Evolutionary conservation across 2,888 invertebrate genomes (phyloP), one percentile per base, ranked within the genome.

Genomic region (Deilephila porcellus): DNA sequence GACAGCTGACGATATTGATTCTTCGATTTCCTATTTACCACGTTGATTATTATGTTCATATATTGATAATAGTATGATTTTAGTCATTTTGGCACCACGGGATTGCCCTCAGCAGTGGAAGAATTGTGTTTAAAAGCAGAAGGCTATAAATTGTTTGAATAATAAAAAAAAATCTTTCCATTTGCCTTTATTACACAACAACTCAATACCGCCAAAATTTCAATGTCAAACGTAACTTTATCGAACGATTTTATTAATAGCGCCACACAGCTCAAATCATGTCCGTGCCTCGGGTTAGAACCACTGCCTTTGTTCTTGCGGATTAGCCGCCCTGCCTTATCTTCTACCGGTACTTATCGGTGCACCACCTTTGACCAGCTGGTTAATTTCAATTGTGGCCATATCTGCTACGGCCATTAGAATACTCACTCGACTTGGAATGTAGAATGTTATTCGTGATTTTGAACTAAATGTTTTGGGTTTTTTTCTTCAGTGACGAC

Each of bases 321-420:
- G 88, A 90, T 91, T 88, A 89, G 85, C 85, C 77, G 74, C 80
- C 79, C 76, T 75, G 78, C 81, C 85, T 88, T 90, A 91, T 92
- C 91, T 86, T 78, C 80, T 76, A 77, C 76, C 78, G 71, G 79
- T 81, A 80, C 85, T 86, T 89, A 88, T 89, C 86, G 77, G 79
- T 81, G n/a, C 53, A 52, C 29, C 52, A 84, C 85, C 88, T 88
- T 88, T 86, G 86, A 87, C 87, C 85, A 80, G 79, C 71, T 56
- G 59, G 20, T 7, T 67, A 67, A 67, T 67, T 67, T 67, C 64
- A 45, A 67, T 67, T 14, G 3, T 52, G 67, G 17, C 19, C 14
- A 17, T 56, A 63, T 45, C 52, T 67, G 45, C 17, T 25, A n/a
- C 14, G 25, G 7, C 17, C 25, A 14, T 14, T 67, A 45, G 6